Evolutionary conservation across 2,113 vertebrate species (phyloP), one percentile per base, ranked within the genome.

Genomic region (Dipodomys spectabilis): DNA sequence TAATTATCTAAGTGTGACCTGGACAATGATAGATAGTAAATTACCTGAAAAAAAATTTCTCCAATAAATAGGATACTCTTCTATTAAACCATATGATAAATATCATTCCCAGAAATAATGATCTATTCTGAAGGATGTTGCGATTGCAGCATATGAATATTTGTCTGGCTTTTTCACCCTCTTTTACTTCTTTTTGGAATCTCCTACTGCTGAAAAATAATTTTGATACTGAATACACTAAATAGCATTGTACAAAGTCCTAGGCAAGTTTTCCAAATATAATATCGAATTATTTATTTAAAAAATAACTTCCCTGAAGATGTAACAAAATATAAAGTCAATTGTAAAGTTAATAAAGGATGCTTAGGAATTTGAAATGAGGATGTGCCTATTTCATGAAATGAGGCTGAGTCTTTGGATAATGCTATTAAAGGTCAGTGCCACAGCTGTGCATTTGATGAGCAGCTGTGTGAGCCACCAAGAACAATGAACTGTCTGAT

Each of bases 391-490:
- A 68, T 88, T 96, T 91, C 62, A 73, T 90, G 72, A 82, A 96
- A 95, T 73, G 75, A 82, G 32, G 53, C 84, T 82, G 91, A 87
- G 53, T 94, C 45, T 95, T 82, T 90, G 93, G 94, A 86, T 94
- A 88, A 88, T 90, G 91, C 95, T 95, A 94, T 74, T 81, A 96
- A 96, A 95, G 97, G 94, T 97, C 96, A 94, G 11, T 73, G 22
- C 84, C 72, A 90, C 96, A 97, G 96, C 95, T 97, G 89, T 92
- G 94, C 82, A 93, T 90, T 96, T 94, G 93, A 91, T 96, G 95
- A 96, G 95, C 84, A 96, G 94, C 92, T 97, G 94, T 88, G 93
- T 60, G 94, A 92, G 72, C 87, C 27, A 39, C 82, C 67, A 86
- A 85, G 95, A 96, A 95, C 97, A 97, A 96, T 93, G 90, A 44